phyloP scores from a whole-genome alignment of 2,113 vertebrate genomes.

The Xiphorhynchus elegans region DNA sequence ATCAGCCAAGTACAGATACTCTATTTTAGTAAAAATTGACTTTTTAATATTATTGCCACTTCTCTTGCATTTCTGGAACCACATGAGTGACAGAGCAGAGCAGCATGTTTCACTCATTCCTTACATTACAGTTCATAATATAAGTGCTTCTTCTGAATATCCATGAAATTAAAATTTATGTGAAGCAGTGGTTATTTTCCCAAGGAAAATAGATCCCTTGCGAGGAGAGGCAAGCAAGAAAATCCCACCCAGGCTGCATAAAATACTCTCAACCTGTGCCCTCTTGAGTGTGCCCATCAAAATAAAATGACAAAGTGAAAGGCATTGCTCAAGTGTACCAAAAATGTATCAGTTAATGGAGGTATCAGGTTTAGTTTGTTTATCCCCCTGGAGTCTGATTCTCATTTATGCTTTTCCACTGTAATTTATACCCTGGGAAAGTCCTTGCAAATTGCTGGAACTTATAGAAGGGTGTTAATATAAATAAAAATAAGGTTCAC shows the following conservation, averaged over 20 bases:
- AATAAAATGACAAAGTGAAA: not conserved
- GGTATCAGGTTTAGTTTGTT: not conserved
- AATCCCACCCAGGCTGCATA: not conserved
- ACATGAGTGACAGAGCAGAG: not conserved
- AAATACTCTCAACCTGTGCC: not conserved
- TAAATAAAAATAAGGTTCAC: not conserved
- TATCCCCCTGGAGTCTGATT: not conserved
- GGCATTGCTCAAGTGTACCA: not conserved
- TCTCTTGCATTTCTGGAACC: not conserved
- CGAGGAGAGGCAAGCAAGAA: not conserved
- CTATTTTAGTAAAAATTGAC: slow-evolving; percentile 38
- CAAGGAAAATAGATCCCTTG: not conserved
- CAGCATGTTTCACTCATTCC: not conserved
- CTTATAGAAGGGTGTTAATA: not conserved
- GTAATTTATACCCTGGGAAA: not conserved
- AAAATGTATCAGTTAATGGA: not conserved
- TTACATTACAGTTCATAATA: not conserved
- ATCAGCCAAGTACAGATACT: not conserved
- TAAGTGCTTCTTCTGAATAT: not conserved
- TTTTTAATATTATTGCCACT: slow-evolving; percentile 10
- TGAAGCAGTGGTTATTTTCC: not conserved
- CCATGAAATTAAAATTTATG: not conserved
- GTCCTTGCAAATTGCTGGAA: not conserved
- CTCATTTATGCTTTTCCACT: not conserved
- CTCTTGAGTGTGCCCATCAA: not conserved